Percentiles rank a stretch among this genome's conserved stretches.
These are phyloP conservation scores for Cichlasoma orientale DNA, from an alignment of 2,797 vertebrate genomes.

Conservation along the genomic window DNA sequence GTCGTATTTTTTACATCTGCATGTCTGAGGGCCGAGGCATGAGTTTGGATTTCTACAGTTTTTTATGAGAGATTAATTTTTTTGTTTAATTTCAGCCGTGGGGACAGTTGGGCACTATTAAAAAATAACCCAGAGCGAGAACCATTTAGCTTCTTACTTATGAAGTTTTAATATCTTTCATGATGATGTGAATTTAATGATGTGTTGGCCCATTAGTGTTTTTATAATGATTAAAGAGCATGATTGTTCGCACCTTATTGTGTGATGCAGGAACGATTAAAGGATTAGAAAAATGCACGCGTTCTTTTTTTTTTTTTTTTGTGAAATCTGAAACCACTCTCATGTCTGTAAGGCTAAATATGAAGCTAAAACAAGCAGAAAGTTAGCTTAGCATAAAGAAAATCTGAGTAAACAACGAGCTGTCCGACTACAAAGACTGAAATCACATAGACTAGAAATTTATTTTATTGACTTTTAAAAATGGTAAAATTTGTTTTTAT, in stretches of 20 bases:
- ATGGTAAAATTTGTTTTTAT: too few relatives aligned
- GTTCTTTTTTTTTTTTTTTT: background rate
- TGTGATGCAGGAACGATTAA: background rate
- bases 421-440: background rate
- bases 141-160: conserved; percentile 50
- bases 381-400: background rate
- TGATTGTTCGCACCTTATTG: background rate
- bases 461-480: too few relatives aligned
- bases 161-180: conserved; percentile 50
- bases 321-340: background rate
- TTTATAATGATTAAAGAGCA: conserved; percentile 11
- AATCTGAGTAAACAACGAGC: background rate
- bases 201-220: conserved; percentile 29
- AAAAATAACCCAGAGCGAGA: conserved; percentile 46
- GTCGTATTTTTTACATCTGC: background rate
- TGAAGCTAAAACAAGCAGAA: background rate
- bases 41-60: conserved; percentile 4
- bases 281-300: background rate
- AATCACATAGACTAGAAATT: background rate
- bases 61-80: conserved; percentile 51
- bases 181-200: conserved; percentile 34
- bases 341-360: background rate
- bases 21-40: rapidly evolving
- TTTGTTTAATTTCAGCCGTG: conserved; percentile 39
- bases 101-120: conserved; percentile 30